Evolutionary conservation across 2,888 invertebrate genomes (phyloP), one percentile per base, ranked within the genome.

Genomic region (Glomeris marginata): DNA sequence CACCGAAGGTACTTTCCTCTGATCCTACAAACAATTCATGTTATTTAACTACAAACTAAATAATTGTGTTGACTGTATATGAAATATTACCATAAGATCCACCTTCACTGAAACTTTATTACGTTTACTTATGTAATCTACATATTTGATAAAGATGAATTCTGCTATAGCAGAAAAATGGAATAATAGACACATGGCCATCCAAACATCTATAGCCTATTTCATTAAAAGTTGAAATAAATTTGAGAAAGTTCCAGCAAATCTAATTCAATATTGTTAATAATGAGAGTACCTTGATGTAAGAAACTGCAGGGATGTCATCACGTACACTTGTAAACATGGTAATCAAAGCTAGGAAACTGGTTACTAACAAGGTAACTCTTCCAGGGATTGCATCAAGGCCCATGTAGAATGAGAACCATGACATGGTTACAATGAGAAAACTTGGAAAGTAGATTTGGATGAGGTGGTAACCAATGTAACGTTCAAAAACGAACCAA

Each of bases 361-460:
- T 85, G 10, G 85, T 86, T 16, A 86, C 84, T 48, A 86, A 69
- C 28, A 86, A 66, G 0, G 84, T 83, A 8, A 85, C 83, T 42
- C 86, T 71, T 0, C 84, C 86, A 2, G 86, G 85, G 46, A 85
- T 81, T 0, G 84, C 85, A 61, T 86, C 86, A 58, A 85, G 66
- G 44, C 84, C 84, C 28, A 86, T 65, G 84, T 85, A 86, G 65
- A 86, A 86, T 61, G 84, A 84, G 64, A 85, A 84, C 85, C 85
- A 86, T 2, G 84, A 84, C 6, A 86, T 64, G 74, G 84, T 80
- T 10, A 86, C 85, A 6, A 86, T 83, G 33, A 86, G 66, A 1
- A 81, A 80, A 1, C 85, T 85, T 0, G 86, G 86, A 1, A 84
- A 83, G 64, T 84, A 86, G 6, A 85, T 84, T 66, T 85, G 85